phyloP scores from a whole-genome alignment of 2,888 invertebrate genomes.

The Lingula anatina region DNA sequence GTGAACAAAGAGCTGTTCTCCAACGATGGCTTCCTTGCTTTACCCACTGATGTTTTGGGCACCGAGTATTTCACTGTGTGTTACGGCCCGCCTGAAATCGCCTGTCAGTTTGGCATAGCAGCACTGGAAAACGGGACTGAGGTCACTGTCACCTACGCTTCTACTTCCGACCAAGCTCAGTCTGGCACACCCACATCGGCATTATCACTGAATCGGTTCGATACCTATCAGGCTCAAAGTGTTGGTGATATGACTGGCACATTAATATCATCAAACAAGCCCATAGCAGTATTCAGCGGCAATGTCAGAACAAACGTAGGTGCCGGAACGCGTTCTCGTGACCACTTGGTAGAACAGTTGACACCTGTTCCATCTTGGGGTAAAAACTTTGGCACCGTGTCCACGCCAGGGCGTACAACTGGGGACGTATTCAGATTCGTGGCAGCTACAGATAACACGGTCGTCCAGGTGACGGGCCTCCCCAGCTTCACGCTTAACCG shows the following conservation, averaged over 20 bases:
- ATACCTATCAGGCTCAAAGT: slow-evolving; percentile 6
- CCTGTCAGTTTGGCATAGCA: neutral
- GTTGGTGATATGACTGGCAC: slow-evolving; percentile 15
- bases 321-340: slow-evolving; percentile 7
- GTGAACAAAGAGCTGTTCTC: neutral
- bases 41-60: neutral
- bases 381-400: slow-evolving; percentile 12
- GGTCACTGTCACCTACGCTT: neutral
- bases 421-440: slow-evolving; percentile 14
- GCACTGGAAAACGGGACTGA: neutral
- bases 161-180: neutral
- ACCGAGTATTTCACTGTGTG: neutral
- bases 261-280: slow-evolving; percentile 7
- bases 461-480: neutral
- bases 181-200: neutral
- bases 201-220: slow-evolving; percentile 1
- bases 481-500: neutral
- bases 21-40: neutral
- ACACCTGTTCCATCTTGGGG: slow-evolving; percentile 17
- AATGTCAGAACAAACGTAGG: slow-evolving; percentile 13
- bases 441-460: neutral
- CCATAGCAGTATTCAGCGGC: slow-evolving; percentile 16
- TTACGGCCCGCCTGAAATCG: neutral
- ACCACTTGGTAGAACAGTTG: slow-evolving; percentile 18
- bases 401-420: slow-evolving; percentile 13